Conservation (phyloP, 2,797 vertebrate genomes). For the Myotis myotis region DNA sequence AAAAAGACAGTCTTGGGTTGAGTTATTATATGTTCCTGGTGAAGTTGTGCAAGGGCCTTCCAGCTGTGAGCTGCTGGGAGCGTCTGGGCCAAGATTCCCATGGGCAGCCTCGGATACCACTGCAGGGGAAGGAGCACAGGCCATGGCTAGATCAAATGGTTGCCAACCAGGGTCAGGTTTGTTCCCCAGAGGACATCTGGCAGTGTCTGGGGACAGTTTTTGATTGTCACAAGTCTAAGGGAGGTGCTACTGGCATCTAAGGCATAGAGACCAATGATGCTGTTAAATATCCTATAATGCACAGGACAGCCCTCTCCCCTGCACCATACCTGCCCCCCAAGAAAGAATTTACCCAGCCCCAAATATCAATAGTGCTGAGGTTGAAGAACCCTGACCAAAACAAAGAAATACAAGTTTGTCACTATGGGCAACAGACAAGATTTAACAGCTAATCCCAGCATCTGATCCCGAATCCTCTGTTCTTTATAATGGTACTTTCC, state of each 20-base stretch:
- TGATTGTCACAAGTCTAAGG: neutral
- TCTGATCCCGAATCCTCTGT: neutral
- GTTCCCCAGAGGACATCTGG: neutral
- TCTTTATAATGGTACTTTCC: neutral
- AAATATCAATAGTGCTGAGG: neutral
- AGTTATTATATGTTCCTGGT: constrained; percentile 15
- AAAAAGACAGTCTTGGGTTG: neutral
- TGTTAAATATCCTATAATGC: neutral
- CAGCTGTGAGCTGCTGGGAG: neutral
- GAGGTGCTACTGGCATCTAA: neutral
- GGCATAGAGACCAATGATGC: neutral
- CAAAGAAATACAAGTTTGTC: neutral
- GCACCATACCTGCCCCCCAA: fast-evolving
- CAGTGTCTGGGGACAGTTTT: neutral
- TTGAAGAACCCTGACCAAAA: neutral
- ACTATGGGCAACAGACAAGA: neutral
- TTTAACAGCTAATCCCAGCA: neutral
- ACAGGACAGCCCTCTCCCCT: fast-evolving
- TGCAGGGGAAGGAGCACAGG: neutral
- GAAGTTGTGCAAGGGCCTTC: neutral
- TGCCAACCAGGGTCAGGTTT: neutral
- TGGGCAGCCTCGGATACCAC: neutral
- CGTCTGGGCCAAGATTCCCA: neutral
- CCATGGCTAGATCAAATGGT: fast-evolving
- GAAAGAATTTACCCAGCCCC: neutral